Evolutionary conservation across 2,888 invertebrate genomes (phyloP).

Genomic region (Heteromyza rotundicornis): DNA sequence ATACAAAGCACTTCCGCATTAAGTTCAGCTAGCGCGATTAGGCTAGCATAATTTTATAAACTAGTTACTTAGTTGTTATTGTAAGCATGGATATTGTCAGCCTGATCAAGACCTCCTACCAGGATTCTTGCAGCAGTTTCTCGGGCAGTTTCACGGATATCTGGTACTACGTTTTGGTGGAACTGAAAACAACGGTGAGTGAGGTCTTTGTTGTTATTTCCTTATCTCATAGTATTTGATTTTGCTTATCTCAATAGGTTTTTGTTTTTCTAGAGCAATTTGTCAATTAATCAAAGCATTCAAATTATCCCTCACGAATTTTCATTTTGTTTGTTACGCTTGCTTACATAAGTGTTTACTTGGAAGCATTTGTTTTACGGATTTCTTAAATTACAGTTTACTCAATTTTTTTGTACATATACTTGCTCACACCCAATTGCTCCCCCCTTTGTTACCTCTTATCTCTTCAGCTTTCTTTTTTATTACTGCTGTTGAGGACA

Average conservation of each 20-base stretch:
- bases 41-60: no score
- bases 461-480: neutral
- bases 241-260: neutral
- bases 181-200: constrained; percentile 66
- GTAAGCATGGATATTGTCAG: constrained; percentile 54
- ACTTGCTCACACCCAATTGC: neutral
- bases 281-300: neutral
- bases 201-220: no score
- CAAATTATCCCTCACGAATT: neutral
- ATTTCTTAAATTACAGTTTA: neutral
- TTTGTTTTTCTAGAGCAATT: constrained; percentile 19
- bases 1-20: no score
- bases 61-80: no score
- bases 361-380: neutral
- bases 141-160: constrained; percentile 55
- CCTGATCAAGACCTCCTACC: constrained; percentile 44
- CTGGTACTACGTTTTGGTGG: constrained; percentile 66
- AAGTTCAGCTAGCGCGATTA: no score
- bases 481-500: no score
- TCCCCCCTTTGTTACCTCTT: neutral
- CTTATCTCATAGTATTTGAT: constrained; percentile 8
- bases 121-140: constrained; percentile 52
- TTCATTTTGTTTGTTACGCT: neutral
- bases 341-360: neutral
- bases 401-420: neutral